A percentile compares a stretch with the other conserved stretches of the same genome.
Evolutionary conservation across 1,140 invertebrate genomes (phyloP).

Genomic region (Hycleus phaleratus): DNA sequence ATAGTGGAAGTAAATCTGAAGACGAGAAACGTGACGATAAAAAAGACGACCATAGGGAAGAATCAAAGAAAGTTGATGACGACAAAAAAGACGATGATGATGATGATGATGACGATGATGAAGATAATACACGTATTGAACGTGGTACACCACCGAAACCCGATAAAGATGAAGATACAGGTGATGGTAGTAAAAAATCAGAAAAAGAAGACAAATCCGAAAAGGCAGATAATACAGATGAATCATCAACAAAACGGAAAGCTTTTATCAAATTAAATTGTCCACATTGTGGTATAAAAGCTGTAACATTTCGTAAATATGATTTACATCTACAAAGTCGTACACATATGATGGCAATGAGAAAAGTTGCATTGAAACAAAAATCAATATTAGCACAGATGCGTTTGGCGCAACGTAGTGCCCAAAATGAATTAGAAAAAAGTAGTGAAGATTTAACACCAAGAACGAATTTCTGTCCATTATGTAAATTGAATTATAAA

Average conservation of each 20-base stretch:
- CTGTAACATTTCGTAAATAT: slow-evolving; percentile 65
- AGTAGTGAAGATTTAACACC: slow-evolving; percentile 55
- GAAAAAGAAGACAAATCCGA: slow-evolving; percentile 16
- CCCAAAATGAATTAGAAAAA: slow-evolving; percentile 61
- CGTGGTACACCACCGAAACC: slow-evolving; percentile 10
- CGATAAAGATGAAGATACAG: slow-evolving; percentile 20
- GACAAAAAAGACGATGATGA: slow-evolving; percentile 41
- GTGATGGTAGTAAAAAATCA: slow-evolving; percentile 7
- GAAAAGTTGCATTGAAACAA: slow-evolving; percentile 59
- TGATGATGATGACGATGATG: slow-evolving; percentile 42
- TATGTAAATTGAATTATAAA: slow-evolving; percentile 72
- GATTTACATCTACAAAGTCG: slow-evolving; percentile 58
- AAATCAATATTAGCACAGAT: slow-evolving; percentile 63
- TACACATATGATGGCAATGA: slow-evolving; percentile 62
- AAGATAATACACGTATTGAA: slow-evolving; percentile 39
- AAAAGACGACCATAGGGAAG: slow-evolving; percentile 36
- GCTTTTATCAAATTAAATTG: slow-evolving; percentile 63
- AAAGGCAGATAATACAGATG: slow-evolving; percentile 14
- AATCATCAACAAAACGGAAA: slow-evolving; percentile 39
- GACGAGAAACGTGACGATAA: slow-evolving; percentile 15
- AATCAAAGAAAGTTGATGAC: slow-evolving; percentile 33
- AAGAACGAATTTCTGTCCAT: slow-evolving; percentile 61
- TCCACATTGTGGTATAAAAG: slow-evolving; percentile 64
- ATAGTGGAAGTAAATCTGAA: slow-evolving; percentile 7
- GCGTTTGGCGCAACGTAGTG: slow-evolving; percentile 63